These are phyloP conservation scores for Apostichopus californicus DNA, from an alignment of 35 echinoderm and acorn worm species.

Conservation along the genomic window DNA sequence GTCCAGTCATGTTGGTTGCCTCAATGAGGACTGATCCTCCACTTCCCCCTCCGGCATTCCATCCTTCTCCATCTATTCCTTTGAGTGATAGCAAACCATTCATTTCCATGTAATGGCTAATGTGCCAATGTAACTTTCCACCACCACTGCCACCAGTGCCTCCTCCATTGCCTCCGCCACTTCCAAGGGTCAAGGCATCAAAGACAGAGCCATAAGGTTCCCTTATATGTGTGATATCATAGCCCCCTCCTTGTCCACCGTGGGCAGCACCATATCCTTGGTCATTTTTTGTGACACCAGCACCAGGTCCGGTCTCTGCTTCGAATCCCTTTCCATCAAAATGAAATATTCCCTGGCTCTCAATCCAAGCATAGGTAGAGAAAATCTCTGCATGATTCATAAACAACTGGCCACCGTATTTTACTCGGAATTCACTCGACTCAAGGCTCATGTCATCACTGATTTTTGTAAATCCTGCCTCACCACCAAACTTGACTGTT, in stretches of 20 bases:
- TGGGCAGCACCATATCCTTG: conserved; percentile 87
- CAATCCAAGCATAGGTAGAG: conserved; percentile 90
- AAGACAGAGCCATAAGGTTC: conserved; percentile 89
- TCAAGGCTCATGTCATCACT: conserved; percentile 66
- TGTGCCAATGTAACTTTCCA: conserved; percentile 76
- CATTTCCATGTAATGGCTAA: conserved; percentile 81
- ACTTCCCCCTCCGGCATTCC: conserved; percentile 82
- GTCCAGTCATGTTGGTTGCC: conserved; percentile 89
- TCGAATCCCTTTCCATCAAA: conserved; percentile 79
- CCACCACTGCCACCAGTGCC: conserved; percentile 84
- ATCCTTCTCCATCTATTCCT: conserved; percentile 53
- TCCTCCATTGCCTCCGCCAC: conserved; percentile 80
- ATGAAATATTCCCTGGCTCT: conserved; percentile 86
- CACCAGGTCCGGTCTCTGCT: conserved; percentile 73
- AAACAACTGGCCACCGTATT: conserved; percentile 77
- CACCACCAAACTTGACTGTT: conserved; percentile 82
- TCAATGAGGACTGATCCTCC: conserved; percentile 86
- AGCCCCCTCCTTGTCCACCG: conserved; percentile 89
- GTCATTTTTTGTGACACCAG: conserved; percentile 45
- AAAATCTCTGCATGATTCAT: conserved; percentile 84
- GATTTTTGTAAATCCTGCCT: conserved; percentile 68
- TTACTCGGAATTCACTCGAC: conserved; percentile 81
- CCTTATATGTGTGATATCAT: conserved; percentile 50
- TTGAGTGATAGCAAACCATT: conserved; percentile 77
- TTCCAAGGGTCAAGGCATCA: conserved; percentile 62